phyloP scores from a whole-genome alignment of 53 echinoderm and acorn worm species.

The Pentamera pediparva region DNA sequence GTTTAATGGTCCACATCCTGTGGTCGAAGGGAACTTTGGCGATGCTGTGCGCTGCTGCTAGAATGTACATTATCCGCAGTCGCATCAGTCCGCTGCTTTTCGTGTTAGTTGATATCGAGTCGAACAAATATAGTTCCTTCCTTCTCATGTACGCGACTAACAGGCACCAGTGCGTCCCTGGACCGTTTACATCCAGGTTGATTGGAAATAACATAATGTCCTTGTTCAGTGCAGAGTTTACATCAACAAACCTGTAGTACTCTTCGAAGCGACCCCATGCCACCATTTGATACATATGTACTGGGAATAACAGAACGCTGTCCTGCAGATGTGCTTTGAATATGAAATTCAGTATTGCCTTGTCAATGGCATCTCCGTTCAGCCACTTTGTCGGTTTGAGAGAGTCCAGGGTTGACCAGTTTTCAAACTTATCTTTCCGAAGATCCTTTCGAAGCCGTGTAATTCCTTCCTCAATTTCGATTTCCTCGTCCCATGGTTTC shows the following conservation, averaged over 20 bases:
- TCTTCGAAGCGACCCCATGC: neutral
- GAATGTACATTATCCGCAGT: neutral
- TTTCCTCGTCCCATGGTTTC: neutral
- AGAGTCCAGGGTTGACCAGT: neutral
- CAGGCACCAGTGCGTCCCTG: neutral
- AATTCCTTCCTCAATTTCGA: neutral
- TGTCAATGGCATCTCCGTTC: slow-evolving; percentile 1
- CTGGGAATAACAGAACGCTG: neutral
- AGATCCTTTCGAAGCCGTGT: neutral
- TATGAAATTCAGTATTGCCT: neutral
- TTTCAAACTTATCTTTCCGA: neutral
- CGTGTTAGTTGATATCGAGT: neutral
- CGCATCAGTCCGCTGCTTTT: neutral
- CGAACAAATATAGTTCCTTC: neutral
- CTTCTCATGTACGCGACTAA: neutral
- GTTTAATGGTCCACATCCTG: neutral
- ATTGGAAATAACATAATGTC: neutral
- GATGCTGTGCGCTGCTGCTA: neutral
- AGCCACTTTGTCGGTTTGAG: neutral
- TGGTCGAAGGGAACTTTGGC: neutral
- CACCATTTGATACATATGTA: neutral
- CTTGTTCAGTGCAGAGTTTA: neutral
- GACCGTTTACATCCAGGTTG: neutral
- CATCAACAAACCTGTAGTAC: neutral
- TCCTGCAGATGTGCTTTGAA: neutral